phyloP scores from a whole-genome alignment of 2,797 vertebrate genomes.

The Darevskia nairensis region DNA sequence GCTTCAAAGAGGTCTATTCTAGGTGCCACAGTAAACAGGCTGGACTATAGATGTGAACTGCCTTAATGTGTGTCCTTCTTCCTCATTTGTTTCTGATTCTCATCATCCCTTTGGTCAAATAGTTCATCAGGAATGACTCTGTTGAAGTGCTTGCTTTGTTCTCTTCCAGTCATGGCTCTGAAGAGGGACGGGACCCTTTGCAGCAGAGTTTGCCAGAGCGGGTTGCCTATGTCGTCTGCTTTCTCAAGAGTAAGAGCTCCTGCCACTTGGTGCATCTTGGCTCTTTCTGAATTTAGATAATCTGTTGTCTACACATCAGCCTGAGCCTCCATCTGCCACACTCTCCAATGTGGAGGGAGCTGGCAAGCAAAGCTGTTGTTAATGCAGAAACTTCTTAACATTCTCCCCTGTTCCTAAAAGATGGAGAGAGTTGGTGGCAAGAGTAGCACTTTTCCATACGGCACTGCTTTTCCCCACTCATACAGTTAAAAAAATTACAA shows the following conservation, averaged over 20 bases:
- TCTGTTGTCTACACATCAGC: neutral
- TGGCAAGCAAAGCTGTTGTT: neutral
- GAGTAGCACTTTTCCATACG: neutral
- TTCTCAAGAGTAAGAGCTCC: slow-evolving; percentile 85
- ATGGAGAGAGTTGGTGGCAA: neutral
- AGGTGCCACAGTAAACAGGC: neutral
- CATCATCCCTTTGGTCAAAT: no score
- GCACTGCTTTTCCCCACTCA: neutral
- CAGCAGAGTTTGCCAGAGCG: slow-evolving; percentile 75
- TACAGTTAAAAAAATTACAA: neutral
- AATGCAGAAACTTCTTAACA: fast-evolving
- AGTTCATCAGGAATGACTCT: no score
- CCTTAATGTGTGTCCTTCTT: neutral
- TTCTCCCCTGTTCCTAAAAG: no score
- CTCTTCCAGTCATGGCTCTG: slow-evolving; percentile 79
- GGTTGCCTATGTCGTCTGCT: slow-evolving; percentile 79
- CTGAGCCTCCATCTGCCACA: neutral
- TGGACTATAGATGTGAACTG: neutral
- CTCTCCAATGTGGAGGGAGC: no score
- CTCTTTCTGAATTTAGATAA: neutral
- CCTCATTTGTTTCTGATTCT: no score
- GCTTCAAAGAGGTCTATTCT: neutral
- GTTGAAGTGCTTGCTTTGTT: fast-evolving
- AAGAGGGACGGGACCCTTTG: slow-evolving; percentile 65
- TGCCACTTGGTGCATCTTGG: no score